Conservation (phyloP, 2,888 invertebrate genomes). For the Eledone cirrhosa region DNA sequence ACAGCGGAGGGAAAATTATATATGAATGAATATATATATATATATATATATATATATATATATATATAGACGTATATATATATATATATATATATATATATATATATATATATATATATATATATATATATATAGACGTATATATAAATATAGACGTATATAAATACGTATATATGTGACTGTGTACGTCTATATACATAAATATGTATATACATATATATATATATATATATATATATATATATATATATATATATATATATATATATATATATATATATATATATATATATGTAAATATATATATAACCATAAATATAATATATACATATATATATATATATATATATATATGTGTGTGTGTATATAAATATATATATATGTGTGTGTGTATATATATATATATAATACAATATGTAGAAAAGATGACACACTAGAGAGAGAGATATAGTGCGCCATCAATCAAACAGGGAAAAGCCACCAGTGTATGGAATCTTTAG, state of each 20-base stretch:
- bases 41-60: no score
- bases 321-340: no score
- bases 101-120: background rate
- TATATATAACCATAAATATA: background rate
- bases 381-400: background rate
- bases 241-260: background rate
- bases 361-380: background rate
- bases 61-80: no score
- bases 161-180: background rate
- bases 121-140: background rate
- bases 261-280: background rate
- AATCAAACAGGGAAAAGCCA: no score
- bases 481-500: no score
- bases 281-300: background rate
- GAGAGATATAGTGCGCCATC: no score
- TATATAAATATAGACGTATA: background rate
- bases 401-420: background rate
- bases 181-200: background rate
- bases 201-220: background rate
- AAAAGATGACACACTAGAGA: no score
- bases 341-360: background rate
- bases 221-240: background rate
- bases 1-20: no score
- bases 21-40: no score
- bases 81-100: background rate